Conservation (phyloP, 2,113 vertebrate species). For the Haliaeetus leucogaster region DNA sequence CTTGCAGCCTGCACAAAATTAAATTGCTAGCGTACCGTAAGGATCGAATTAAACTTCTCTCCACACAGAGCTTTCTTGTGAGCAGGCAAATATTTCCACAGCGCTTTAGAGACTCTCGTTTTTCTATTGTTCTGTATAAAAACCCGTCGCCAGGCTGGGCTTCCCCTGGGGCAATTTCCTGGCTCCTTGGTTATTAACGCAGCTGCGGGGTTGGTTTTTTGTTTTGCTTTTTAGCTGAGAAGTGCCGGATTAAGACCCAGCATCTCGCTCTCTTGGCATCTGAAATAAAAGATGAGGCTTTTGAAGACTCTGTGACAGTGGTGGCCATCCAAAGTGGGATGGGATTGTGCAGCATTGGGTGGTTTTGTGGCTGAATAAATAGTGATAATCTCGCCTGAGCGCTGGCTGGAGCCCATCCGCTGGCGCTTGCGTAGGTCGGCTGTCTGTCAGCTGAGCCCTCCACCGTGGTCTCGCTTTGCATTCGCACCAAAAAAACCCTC, state of each 20-base stretch:
- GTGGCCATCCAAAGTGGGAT: background rate
- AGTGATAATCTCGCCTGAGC: background rate
- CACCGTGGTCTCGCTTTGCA: background rate
- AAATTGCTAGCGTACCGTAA: background rate
- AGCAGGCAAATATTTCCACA: background rate
- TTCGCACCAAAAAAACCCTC: background rate
- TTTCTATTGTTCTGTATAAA: background rate
- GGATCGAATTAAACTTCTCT: background rate
- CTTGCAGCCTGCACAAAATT: background rate
- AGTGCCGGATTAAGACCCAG: background rate
- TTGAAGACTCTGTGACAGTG: background rate
- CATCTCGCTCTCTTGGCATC: fast-evolving
- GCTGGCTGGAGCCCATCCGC: background rate
- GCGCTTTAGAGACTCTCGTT: background rate
- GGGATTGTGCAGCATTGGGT: background rate
- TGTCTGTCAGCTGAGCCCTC: background rate
- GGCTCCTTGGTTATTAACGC: background rate
- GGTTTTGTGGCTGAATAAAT: background rate
- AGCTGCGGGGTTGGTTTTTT: background rate
- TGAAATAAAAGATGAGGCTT: background rate
- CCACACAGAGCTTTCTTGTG: background rate
- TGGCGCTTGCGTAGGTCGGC: background rate
- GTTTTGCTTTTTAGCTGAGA: background rate
- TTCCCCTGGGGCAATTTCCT: background rate
- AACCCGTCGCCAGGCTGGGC: background rate